Conservation (phyloP, 2,797 vertebrate species). For the Ciconia nigra region DNA sequence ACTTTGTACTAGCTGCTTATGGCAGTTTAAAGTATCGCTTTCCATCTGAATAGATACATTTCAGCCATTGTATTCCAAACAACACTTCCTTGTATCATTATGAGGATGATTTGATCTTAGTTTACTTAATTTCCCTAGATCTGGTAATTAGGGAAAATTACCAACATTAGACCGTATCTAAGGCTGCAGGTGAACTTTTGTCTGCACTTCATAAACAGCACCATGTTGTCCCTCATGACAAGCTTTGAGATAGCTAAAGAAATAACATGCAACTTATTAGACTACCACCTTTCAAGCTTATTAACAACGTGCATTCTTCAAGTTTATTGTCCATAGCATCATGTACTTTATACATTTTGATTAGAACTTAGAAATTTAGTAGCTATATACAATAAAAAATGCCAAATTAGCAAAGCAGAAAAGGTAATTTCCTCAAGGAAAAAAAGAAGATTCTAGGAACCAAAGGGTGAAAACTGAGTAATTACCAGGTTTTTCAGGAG, state of each 20-base stretch:
- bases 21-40: background rate
- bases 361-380: background rate
- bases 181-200: background rate
- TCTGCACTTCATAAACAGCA: background rate
- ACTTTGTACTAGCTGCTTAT: background rate
- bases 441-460: background rate
- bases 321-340: background rate
- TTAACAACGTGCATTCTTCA: background rate
- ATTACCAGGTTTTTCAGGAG: constrained; percentile 97
- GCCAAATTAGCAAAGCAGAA: background rate
- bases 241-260: background rate
- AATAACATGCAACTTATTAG: background rate
- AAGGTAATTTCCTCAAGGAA: background rate
- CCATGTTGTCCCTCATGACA: background rate
- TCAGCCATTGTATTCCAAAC: background rate
- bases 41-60: background rate
- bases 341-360: background rate
- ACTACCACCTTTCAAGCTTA: background rate
- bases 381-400: background rate
- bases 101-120: background rate
- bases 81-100: background rate
- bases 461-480: constrained; percentile 20
- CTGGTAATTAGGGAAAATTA: background rate
- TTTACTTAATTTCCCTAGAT: background rate
- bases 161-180: background rate